Evolutionary conservation across 2,797 vertebrate genomes (phyloP).

Genomic region (Sebastolobus altivelis): DNA sequence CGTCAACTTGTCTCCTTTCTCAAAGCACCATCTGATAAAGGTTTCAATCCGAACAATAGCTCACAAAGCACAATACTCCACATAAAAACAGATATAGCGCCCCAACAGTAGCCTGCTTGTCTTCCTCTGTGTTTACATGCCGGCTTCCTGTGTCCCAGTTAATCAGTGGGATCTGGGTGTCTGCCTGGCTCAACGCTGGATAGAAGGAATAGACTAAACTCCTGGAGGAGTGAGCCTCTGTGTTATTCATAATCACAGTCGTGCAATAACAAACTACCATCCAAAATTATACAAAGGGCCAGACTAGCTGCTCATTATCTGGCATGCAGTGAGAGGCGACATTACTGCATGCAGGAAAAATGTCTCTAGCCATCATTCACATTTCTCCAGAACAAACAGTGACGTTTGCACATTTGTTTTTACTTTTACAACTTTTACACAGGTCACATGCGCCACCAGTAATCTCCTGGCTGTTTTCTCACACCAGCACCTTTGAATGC

Average conservation of each 20-base stretch:
- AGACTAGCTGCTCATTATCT: slow-evolving; percentile 61
- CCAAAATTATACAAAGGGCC: slow-evolving; percentile 58
- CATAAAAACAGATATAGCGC: slow-evolving; percentile 28
- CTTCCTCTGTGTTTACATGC: slow-evolving; percentile 74
- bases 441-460: not conserved
- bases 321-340: slow-evolving; percentile 15
- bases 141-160: slow-evolving; percentile 77
- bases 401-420: slow-evolving; percentile 3
- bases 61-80: slow-evolving; percentile 7
- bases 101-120: slow-evolving; percentile 63
- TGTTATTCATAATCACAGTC: slow-evolving; percentile 68
- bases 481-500: slow-evolving; percentile 27
- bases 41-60: slow-evolving; percentile 22
- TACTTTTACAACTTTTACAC: not conserved
- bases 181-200: slow-evolving; percentile 59
- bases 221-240: slow-evolving; percentile 48
- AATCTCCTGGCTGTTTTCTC: not conserved
- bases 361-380: slow-evolving; percentile 8
- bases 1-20: slow-evolving; percentile 6
- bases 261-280: slow-evolving; percentile 73
- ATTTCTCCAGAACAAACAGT: not conserved
- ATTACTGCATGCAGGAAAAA: slow-evolving; percentile 45
- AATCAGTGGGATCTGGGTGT: slow-evolving; percentile 79
- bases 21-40: slow-evolving; percentile 35
- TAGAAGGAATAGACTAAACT: slow-evolving; percentile 76